Percentiles rank a stretch among this genome's conserved stretches.
Evolutionary conservation across 2,888 invertebrate species (phyloP).

Genomic region (Sinelater perroti): DNA sequence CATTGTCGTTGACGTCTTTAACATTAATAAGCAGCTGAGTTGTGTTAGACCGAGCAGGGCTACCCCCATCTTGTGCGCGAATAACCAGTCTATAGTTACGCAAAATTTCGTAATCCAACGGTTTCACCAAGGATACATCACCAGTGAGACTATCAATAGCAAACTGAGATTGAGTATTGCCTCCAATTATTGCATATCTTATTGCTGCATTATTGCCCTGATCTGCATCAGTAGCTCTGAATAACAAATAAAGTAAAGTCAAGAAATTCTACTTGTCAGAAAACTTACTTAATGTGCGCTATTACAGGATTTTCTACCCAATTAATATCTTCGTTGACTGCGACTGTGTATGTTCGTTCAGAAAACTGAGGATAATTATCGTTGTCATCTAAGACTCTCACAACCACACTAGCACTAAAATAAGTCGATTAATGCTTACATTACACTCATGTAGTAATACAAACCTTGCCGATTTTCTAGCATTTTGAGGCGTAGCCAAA

Average conservation of each 20-base stretch:
- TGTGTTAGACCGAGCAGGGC: conserved; percentile 92
- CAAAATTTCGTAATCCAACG: conserved; percentile 88
- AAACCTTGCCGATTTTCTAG: conserved; percentile 78
- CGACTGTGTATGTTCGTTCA: conserved; percentile 87
- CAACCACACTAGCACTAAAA: conserved; percentile 76
- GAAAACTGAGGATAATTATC: conserved; percentile 95
- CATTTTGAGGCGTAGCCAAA: conserved; percentile 80
- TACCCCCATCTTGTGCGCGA: conserved; percentile 95
- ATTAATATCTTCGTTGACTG: conserved; percentile 88
- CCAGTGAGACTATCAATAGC: conserved; percentile 94
- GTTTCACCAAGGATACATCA: conserved; percentile 85
- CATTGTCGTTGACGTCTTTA: conserved; percentile 94
- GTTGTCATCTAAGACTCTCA: conserved; percentile 87
- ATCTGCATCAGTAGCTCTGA: conserved; percentile 90
- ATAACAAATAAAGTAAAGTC: conserved; percentile 41
- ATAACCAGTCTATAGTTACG: conserved; percentile 88
- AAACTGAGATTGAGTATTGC: conserved; percentile 93
- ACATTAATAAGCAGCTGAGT: conserved; percentile 93
- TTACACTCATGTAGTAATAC: too few species aligned
- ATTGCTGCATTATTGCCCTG: conserved; percentile 92
- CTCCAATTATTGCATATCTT: conserved; percentile 93
- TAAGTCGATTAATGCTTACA: background rate
- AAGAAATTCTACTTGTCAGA: conserved; percentile 20
- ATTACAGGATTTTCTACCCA: conserved; percentile 85
- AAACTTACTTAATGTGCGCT: conserved; percentile 71